Percentiles rank a stretch among this genome's conserved stretches.
phyloP scores from a whole-genome alignment of 2,113 vertebrate genomes.

The Prunella himalayana region DNA sequence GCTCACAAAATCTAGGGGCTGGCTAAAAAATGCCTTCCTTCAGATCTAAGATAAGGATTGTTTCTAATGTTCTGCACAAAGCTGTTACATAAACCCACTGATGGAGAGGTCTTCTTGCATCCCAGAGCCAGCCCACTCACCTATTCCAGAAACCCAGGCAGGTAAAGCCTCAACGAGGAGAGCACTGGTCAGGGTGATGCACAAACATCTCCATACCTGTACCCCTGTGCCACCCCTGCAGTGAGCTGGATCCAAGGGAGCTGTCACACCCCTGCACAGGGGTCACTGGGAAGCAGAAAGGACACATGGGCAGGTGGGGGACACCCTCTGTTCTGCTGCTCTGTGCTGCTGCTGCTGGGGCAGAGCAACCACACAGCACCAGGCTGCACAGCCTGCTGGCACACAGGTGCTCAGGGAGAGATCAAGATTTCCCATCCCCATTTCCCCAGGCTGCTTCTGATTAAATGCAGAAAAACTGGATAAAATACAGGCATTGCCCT shows the following conservation, averaged over 20 bases:
- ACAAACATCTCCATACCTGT: accelerated
- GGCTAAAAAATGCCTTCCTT: neutral
- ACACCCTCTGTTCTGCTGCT: neutral
- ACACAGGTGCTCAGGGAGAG: neutral
- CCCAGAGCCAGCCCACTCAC: neutral
- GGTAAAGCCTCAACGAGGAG: neutral
- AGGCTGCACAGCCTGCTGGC: neutral
- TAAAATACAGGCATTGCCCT: neutral
- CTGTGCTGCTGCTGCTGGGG: neutral
- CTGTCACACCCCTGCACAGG: neutral
- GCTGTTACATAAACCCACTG: neutral
- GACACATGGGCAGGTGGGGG: neutral
- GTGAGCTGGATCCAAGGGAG: neutral
- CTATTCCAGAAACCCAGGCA: neutral
- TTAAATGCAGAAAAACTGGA: accelerated
- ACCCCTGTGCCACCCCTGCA: neutral
- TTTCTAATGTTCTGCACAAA: neutral
- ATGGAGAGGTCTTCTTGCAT: neutral
- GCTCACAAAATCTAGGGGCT: neutral
- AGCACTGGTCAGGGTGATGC: neutral
- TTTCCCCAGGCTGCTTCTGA: neutral
- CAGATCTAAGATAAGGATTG: neutral
- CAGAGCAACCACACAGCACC: neutral
- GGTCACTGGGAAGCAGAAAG: neutral
- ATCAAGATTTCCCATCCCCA: neutral